phyloP scores from a whole-genome alignment of 2,888 invertebrate genomes.

The Dexiosoma caninum region DNA sequence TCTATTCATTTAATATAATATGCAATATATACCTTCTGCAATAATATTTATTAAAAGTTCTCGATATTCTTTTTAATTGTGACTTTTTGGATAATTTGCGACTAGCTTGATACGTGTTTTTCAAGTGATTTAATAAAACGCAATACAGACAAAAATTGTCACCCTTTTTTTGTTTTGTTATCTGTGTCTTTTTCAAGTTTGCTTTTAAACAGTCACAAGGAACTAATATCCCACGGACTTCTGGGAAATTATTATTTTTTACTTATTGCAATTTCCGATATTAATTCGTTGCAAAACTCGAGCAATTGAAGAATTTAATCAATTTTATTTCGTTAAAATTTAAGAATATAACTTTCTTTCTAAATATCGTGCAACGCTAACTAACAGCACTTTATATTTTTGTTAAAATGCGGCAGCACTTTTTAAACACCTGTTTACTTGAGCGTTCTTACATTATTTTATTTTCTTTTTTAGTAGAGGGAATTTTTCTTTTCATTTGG shows the following conservation, averaged over 20 bases:
- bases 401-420: too few species aligned
- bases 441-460: constrained; percentile 11
- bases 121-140: constrained; percentile 37
- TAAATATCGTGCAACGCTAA: too few species aligned
- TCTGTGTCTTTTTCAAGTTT: neutral
- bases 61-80: too few species aligned
- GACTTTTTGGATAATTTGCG: neutral
- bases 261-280: too few species aligned
- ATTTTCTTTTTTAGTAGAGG: too few species aligned
- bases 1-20: neutral
- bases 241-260: too few species aligned
- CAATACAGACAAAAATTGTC: constrained; percentile 40
- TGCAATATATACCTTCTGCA: constrained; percentile 5
- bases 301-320: too few species aligned
- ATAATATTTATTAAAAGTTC: neutral
- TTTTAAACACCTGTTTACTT: neutral
- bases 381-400: too few species aligned
- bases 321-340: too few species aligned
- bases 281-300: too few species aligned
- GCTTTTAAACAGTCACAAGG: neutral
- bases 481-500: neutral
- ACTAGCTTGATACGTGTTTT: constrained; percentile 36
- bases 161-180: constrained; percentile 43
- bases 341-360: too few species aligned
- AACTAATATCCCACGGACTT: neutral